Evolutionary conservation across 1,140 invertebrate species (phyloP).

Genomic region (Brachionus asplanchnoidis): DNA sequence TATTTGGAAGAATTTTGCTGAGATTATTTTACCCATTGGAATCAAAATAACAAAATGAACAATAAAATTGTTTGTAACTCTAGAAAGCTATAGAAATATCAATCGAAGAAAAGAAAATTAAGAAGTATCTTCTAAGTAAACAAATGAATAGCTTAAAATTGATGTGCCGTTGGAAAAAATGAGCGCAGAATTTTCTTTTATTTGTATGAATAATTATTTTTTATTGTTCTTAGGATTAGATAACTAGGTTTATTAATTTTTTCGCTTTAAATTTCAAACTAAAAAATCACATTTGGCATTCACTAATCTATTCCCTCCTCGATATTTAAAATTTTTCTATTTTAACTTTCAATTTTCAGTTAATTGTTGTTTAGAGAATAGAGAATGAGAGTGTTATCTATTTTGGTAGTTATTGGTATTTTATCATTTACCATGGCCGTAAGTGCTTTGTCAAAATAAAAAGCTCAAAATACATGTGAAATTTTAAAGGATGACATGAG

Average conservation of each 20-base stretch:
- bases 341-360: background rate
- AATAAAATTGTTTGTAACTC: background rate
- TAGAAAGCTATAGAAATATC: background rate
- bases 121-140: background rate
- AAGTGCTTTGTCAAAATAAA: background rate
- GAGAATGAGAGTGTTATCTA: background rate
- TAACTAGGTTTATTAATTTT: background rate
- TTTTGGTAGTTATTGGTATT: background rate
- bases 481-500: conserved; percentile 22
- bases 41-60: background rate
- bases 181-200: background rate
- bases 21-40: background rate
- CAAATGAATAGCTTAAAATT: background rate
- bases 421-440: background rate
- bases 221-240: background rate
- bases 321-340: background rate
- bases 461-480: background rate
- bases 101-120: background rate
- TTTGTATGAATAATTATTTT: background rate
- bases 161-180: background rate
- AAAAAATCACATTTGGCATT: background rate
- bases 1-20: background rate
- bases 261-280: background rate
- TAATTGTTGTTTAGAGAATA: background rate
- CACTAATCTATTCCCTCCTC: background rate